A percentile compares a stretch with the other conserved stretches of the same genome.
Conservation (phyloP, 2,113 vertebrate species). For the Erpornis zantholeuca region DNA sequence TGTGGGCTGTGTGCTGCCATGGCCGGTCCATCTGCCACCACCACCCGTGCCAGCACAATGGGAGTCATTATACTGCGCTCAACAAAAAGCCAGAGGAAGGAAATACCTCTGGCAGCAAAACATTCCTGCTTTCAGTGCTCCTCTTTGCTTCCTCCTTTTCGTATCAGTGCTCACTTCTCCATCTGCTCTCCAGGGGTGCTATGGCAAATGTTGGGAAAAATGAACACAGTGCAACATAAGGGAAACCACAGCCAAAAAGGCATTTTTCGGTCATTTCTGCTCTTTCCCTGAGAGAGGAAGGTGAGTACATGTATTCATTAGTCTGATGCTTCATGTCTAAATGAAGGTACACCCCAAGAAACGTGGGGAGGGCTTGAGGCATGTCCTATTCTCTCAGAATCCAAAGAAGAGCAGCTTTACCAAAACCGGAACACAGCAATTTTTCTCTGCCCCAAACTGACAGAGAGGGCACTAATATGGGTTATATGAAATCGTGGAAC, state of each 20-base stretch:
- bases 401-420: background rate
- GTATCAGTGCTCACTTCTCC: background rate
- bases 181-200: background rate
- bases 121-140: background rate
- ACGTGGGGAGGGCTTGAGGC: fast-evolving
- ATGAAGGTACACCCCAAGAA: background rate
- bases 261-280: background rate
- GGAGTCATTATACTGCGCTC: background rate
- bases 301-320: background rate
- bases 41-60: background rate
- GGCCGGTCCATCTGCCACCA: background rate
- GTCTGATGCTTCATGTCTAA: background rate
- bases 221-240: background rate
- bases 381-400: background rate
- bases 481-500: background rate
- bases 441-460: background rate
- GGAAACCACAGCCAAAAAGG: background rate
- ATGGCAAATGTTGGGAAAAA: background rate
- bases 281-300: background rate
- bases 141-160: background rate
- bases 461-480: background rate
- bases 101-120: background rate
- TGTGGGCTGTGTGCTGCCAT: background rate
- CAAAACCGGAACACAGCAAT: background rate
- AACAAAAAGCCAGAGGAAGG: background rate